Evolutionary conservation across 1,140 invertebrate genomes (phyloP).

Genomic region (Aculops lycopersici): DNA sequence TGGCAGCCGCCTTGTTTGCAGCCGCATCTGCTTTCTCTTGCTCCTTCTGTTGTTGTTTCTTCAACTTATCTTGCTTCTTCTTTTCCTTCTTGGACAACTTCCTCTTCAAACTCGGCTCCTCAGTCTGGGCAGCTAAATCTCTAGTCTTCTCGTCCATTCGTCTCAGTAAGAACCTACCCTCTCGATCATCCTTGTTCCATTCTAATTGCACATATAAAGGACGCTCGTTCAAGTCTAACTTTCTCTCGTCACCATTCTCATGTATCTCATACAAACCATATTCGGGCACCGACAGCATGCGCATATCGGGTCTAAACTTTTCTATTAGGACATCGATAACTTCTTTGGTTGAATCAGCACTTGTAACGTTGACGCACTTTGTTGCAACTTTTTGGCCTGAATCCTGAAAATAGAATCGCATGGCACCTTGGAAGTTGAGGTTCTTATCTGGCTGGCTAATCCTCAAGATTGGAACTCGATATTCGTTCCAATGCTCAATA

Average conservation of each 20-base stretch:
- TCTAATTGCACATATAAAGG: slow-evolving; percentile 88
- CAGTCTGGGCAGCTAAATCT: slow-evolving; percentile 1
- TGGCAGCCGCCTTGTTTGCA: slow-evolving; percentile 17
- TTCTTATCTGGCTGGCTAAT: slow-evolving; percentile 18
- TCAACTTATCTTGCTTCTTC: slow-evolving; percentile 80
- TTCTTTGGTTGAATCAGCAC: slow-evolving; percentile 64
- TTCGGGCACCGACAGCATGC: slow-evolving; percentile 74
- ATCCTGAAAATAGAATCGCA: slow-evolving; percentile 94
- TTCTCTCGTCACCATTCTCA: slow-evolving; percentile 71
- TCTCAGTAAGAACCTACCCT: slow-evolving; percentile 75
- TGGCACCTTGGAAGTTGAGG: slow-evolving; percentile 91
- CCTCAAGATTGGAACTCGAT: background rate
- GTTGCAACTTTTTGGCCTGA: slow-evolving; percentile 87
- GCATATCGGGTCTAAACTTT: slow-evolving; percentile 96
- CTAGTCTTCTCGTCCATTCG: slow-evolving; percentile 37
- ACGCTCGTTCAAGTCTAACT: slow-evolving; percentile 55
- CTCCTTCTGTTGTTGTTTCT: slow-evolving; percentile 18
- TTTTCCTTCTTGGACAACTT: slow-evolving; percentile 95
- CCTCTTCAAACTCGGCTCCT: slow-evolving; percentile 28
- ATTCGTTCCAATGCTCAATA: background rate
- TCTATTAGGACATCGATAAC: slow-evolving; percentile 87
- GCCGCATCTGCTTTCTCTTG: slow-evolving; percentile 5
- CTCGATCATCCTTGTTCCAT: slow-evolving; percentile 90
- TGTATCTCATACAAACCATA: slow-evolving; percentile 93
- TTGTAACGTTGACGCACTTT: slow-evolving; percentile 88